phyloP scores from a whole-genome alignment of 2,797 vertebrate species.

The Chrysocyon brachyurus region DNA sequence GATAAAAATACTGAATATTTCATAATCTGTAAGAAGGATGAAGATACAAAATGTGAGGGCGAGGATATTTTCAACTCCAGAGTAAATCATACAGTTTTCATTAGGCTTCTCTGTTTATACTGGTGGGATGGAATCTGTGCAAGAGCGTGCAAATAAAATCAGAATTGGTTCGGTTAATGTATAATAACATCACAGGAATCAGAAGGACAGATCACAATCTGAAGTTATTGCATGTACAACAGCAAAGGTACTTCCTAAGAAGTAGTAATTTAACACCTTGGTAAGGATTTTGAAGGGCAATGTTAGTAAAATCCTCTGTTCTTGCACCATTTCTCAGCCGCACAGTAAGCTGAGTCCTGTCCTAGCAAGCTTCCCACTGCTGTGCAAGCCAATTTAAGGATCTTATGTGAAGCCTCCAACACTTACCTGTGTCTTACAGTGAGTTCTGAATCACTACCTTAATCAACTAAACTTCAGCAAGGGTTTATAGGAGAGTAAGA shows the following conservation, averaged over 20 bases:
- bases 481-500: neutral
- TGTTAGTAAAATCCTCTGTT: neutral
- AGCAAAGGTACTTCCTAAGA: neutral
- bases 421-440: neutral
- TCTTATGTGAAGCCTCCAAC: neutral
- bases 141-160: neutral
- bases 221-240: neutral
- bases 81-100: neutral
- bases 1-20: conserved; percentile 60
- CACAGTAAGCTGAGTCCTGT: rapidly evolving
- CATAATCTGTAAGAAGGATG: neutral
- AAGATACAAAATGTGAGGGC: conserved; percentile 22
- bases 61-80: neutral
- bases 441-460: neutral
- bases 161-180: neutral
- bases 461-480: conserved; percentile 43
- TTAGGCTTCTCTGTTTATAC: neutral
- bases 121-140: neutral
- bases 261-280: neutral
- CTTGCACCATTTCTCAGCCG: neutral
- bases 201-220: neutral
- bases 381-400: neutral
- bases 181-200: neutral
- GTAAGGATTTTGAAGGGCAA: neutral
- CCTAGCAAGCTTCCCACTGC: rapidly evolving